A percentile compares a stretch with the other conserved stretches of the same genome.
phyloP scores from a whole-genome alignment of 2,113 vertebrate genomes.

The Serilophus lunatus region DNA sequence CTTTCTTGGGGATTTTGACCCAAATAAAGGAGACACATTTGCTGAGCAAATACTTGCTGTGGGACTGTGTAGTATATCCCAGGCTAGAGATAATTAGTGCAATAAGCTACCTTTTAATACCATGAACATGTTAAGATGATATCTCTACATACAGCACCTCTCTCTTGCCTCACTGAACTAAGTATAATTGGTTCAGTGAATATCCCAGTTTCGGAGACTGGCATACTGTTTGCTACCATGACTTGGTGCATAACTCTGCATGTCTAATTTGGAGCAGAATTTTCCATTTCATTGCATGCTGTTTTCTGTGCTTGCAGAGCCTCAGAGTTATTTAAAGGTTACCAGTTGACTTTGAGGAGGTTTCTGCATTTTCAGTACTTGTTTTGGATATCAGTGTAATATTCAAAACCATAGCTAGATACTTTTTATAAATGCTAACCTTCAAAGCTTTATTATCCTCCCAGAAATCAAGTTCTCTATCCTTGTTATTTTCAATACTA shows the following conservation, averaged over 20 bases:
- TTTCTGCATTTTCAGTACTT: neutral
- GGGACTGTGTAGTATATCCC: neutral
- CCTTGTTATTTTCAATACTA: neutral
- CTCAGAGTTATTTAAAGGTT: neutral
- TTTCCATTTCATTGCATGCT: neutral
- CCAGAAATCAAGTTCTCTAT: neutral
- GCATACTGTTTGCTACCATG: neutral
- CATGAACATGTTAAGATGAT: neutral
- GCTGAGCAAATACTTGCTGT: neutral
- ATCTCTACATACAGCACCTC: neutral
- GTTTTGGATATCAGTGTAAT: neutral
- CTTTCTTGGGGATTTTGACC: neutral
- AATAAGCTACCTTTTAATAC: neutral
- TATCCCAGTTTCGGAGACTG: neutral
- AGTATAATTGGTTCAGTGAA: neutral
- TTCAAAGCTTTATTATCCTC: neutral
- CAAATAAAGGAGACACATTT: neutral
- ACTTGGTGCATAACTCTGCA: neutral
- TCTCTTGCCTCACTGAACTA: neutral
- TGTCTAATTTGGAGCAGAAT: neutral
- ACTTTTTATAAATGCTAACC: neutral
- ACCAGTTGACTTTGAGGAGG: neutral
- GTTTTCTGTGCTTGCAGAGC: neutral
- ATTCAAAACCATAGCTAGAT: neutral
- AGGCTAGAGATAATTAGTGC: neutral